Conservation (phyloP, 2,888 invertebrate species). For the Nasonovia ribisnigri region DNA sequence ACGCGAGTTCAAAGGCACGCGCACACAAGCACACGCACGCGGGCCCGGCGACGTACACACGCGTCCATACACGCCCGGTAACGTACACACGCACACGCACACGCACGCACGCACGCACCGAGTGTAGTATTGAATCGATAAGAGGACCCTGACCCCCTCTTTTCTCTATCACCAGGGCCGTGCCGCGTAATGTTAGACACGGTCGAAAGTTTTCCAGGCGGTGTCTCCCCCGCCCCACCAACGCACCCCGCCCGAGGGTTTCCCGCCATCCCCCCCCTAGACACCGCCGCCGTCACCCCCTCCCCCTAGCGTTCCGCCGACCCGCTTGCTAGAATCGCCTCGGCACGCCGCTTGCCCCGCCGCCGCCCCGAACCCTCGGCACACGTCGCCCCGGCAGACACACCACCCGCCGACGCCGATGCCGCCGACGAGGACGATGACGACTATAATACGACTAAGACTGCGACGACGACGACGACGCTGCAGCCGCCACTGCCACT, state of each 20-base stretch:
- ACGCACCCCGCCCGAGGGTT: neutral
- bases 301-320: too few species aligned
- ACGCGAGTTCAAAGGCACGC: slow-evolving; percentile 35
- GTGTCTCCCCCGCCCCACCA: neutral
- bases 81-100: neutral
- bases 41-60: neutral
- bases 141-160: slow-evolving; percentile 47
- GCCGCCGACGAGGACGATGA: neutral
- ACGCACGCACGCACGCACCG: neutral
- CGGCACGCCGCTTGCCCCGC: too few species aligned
- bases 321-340: too few species aligned
- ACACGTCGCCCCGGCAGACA: neutral
- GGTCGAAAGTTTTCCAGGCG: slow-evolving; percentile 60
- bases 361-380: neutral
- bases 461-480: neutral
- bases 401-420: neutral
- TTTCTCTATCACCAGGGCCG: neutral
- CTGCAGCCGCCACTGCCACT: neutral
- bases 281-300: neutral
- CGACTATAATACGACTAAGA: neutral
- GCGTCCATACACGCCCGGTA: neutral
- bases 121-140: slow-evolving; percentile 59
- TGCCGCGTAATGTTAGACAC: slow-evolving; percentile 53
- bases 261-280: neutral
- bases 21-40: neutral